These are phyloP conservation scores for Furcula furcula DNA, from an alignment of 2,888 invertebrate genomes.

Conservation along the genomic window DNA sequence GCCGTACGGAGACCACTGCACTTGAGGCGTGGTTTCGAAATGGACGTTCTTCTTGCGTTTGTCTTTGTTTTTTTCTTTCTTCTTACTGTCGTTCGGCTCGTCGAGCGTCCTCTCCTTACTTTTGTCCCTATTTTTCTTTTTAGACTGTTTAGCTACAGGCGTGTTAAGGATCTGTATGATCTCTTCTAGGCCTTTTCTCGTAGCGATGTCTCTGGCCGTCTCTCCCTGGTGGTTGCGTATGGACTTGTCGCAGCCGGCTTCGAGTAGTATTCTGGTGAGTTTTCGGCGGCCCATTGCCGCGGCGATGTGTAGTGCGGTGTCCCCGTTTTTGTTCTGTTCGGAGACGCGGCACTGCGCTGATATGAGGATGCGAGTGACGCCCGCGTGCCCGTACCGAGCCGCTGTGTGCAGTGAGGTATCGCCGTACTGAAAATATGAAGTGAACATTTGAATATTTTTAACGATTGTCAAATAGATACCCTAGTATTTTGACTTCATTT, in stretches of 20 bases:
- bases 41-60: conserved; percentile 80
- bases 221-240: conserved; percentile 92
- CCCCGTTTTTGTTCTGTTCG: conserved; percentile 97
- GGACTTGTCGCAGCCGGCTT: conserved; percentile 88
- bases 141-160: conserved; percentile 66
- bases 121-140: conserved; percentile 70
- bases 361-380: conserved; percentile 95
- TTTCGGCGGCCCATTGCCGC: conserved; percentile 96
- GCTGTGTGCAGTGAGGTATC: conserved; percentile 97
- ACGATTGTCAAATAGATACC: no score
- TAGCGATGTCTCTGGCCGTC: conserved; percentile 94
- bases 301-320: conserved; percentile 96
- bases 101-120: conserved; percentile 80
- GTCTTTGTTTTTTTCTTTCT: conserved; percentile 68
- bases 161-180: conserved; percentile 89
- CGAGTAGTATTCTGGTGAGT: conserved; percentile 93
- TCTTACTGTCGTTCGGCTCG: conserved; percentile 70
- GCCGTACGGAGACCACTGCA: conserved; percentile 94
- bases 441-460: background rate
- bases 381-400: conserved; percentile 97
- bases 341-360: conserved; percentile 93
- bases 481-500: no score
- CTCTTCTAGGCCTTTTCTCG: conserved; percentile 92
- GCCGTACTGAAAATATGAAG: conserved; percentile 87
- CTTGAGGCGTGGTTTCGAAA: conserved; percentile 73